Evolutionary conservation across 1,140 invertebrate species (phyloP).

Genomic region (Listronotus bonariensis): DNA sequence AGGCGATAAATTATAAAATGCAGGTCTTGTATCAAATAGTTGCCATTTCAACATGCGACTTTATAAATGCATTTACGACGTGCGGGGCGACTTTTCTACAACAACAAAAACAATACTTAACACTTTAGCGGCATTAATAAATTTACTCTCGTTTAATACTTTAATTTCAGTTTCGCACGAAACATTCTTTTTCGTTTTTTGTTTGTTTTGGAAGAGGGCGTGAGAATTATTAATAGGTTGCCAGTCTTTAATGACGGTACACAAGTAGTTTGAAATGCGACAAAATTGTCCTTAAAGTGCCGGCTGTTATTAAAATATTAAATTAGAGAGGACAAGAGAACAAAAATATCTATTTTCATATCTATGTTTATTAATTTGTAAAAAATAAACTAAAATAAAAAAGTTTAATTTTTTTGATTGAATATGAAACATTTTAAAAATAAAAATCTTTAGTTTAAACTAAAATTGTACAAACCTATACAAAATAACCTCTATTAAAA

Average conservation of each 20-base stretch:
- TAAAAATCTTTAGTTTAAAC: no score
- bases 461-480: no score
- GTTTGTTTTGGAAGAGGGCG: not conserved
- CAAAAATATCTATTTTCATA: no score
- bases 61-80: slow-evolving; percentile 21
- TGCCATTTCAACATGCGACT: slow-evolving; percentile 26
- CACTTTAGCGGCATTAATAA: slow-evolving; percentile 26
- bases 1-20: slow-evolving; percentile 18
- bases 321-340: no score
- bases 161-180: slow-evolving; percentile 26
- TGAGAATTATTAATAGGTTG: not conserved
- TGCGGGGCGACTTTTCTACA: slow-evolving; percentile 16
- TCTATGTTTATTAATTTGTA: no score
- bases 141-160: slow-evolving; percentile 23
- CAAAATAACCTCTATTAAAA: no score
- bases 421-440: no score
- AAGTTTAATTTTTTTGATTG: no score
- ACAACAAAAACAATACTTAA: slow-evolving; percentile 24
- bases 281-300: no score
- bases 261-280: no score
- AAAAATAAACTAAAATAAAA: no score
- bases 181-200: slow-evolving; percentile 21
- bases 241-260: not conserved
- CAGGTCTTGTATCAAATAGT: slow-evolving; percentile 20
- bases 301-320: no score